phyloP scores from a whole-genome alignment of 2,797 vertebrate genomes.

The Helicolenus hilgendorfi region DNA sequence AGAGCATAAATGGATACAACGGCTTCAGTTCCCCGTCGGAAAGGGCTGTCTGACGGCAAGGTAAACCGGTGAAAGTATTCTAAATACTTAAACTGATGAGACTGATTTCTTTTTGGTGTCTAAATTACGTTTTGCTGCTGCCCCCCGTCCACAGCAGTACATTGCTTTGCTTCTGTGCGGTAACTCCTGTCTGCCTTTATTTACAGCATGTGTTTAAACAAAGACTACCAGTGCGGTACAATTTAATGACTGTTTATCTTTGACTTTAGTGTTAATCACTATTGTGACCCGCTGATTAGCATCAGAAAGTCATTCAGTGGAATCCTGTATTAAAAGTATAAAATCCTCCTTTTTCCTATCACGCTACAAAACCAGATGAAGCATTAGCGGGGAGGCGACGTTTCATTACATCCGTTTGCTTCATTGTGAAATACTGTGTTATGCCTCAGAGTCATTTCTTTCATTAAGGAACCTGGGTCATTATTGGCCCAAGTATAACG shows the following conservation, averaged over 20 bases:
- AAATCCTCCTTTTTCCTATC: constrained; percentile 10
- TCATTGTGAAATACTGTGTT: constrained; percentile 61
- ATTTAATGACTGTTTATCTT: background rate
- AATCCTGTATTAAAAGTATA: background rate
- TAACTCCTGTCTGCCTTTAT: background rate
- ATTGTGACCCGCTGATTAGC: constrained; percentile 23
- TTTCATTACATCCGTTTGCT: constrained; percentile 45
- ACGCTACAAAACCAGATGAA: constrained; percentile 17
- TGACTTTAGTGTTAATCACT: background rate
- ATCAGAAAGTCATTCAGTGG: constrained; percentile 9
- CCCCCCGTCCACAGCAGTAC: too few species aligned
- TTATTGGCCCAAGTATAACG: constrained; percentile 73
- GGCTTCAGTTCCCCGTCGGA: accelerated
- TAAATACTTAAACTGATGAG: too few species aligned
- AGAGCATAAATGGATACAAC: too few species aligned
- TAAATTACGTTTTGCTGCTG: too few species aligned
- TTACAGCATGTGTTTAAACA: background rate
- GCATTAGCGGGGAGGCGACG: constrained; percentile 4
- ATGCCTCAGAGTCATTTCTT: constrained; percentile 73
- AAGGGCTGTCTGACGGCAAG: too few species aligned
- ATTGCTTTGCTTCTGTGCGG: too few species aligned
- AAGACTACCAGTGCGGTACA: background rate
- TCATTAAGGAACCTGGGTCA: constrained; percentile 72
- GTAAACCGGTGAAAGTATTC: too few species aligned
- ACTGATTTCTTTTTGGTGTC: too few species aligned